A percentile compares a stretch with the other conserved stretches of the same genome.
Conservation (phyloP, 2,888 invertebrate species). For the Coremacera marginata region DNA sequence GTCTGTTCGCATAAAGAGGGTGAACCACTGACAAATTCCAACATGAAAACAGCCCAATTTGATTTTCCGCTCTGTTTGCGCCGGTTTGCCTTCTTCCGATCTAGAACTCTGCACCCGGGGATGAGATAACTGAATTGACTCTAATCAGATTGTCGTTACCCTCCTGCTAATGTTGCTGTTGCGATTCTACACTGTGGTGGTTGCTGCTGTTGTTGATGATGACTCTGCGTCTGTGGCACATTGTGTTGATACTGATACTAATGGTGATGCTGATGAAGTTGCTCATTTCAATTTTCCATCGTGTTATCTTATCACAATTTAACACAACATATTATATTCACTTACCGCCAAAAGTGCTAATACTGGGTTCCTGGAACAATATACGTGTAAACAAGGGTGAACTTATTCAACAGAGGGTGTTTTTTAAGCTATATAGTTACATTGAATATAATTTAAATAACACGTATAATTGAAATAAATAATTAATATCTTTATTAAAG, state of each 20-base stretch:
- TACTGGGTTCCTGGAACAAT: too few relatives aligned
- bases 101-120: not conserved
- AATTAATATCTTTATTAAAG: too few relatives aligned
- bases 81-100: not conserved
- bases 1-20: not conserved
- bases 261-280: conserved; percentile 35
- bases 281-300: conserved; percentile 48
- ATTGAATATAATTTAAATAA: not conserved
- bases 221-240: not conserved
- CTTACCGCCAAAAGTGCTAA: not conserved
- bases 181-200: not conserved
- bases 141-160: conserved; percentile 35
- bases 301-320: conserved; percentile 45
- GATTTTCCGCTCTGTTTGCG: conserved; percentile 27
- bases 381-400: not conserved
- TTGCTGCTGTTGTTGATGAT: not conserved
- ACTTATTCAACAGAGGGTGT: not conserved
- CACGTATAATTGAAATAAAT: not conserved
- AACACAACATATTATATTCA: conserved; percentile 20
- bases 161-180: not conserved
- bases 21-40: conserved; percentile 14
- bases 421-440: not conserved
- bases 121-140: conserved; percentile 42
- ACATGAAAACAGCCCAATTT: conserved; percentile 26
- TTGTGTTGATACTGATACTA: conserved; percentile 25